Conservation (phyloP, 23 tunicate species). For the Trididemnum miniatum region DNA sequence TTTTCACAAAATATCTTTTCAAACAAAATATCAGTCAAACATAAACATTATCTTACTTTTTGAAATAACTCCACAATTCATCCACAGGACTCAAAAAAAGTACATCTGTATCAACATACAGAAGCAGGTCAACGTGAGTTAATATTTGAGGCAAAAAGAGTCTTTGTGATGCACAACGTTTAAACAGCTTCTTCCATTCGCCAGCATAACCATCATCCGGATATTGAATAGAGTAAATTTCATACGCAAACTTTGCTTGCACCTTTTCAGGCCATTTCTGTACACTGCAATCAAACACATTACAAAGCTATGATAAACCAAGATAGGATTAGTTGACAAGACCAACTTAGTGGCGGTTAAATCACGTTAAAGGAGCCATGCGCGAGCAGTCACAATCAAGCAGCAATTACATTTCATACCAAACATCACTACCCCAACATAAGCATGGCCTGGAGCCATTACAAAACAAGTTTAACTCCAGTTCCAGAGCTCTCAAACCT, state of each 20-base stretch:
- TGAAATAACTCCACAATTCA: slow-evolving; percentile 60
- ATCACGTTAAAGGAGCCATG: no score
- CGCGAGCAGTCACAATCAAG: no score
- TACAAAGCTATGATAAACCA: neutral
- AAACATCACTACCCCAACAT: neutral
- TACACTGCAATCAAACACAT: slow-evolving; percentile 24
- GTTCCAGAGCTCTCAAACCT: no score
- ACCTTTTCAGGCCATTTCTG: slow-evolving; percentile 15
- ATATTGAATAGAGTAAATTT: slow-evolving; percentile 51
- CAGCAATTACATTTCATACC: neutral
- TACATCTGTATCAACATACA: slow-evolving; percentile 91
- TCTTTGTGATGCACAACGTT: slow-evolving; percentile 91
- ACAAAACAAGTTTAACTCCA: no score
- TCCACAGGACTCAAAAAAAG: slow-evolving; percentile 66
- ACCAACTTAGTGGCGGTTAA: no score
- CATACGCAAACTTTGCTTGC: slow-evolving; percentile 34
- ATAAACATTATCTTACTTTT: slow-evolving; percentile 34
- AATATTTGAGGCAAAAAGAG: slow-evolving; percentile 67
- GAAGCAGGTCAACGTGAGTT: slow-evolving; percentile 52
- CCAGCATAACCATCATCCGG: slow-evolving; percentile 69
- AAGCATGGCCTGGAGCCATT: no score
- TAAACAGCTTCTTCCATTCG: slow-evolving; percentile 81
- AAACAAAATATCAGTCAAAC: no score
- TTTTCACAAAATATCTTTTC: no score
- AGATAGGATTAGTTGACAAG: neutral